Percentiles rank a stretch among this genome's conserved stretches.
Evolutionary conservation across 2,797 vertebrate species (phyloP).

Genomic region (Rhadinocentrus ornatus): DNA sequence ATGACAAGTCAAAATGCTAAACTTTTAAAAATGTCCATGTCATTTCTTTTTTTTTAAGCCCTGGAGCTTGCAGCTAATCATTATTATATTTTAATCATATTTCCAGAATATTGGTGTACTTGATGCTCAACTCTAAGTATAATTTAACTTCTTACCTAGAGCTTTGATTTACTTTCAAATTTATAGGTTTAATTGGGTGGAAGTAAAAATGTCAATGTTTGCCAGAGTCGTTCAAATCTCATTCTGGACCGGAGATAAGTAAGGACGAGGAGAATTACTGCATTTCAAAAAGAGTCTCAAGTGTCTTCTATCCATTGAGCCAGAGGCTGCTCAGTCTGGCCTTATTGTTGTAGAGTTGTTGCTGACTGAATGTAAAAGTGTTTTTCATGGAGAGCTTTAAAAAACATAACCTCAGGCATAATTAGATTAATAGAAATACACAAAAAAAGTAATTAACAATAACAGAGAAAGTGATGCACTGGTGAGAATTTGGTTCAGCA

Average conservation of each 20-base stretch:
- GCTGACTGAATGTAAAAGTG: slow-evolving; percentile 2
- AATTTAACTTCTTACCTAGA: neutral
- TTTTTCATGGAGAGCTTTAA: neutral
- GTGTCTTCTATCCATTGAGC: neutral
- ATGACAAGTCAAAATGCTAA: neutral
- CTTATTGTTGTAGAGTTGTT: neutral
- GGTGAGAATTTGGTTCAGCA: neutral
- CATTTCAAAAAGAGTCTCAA: neutral
- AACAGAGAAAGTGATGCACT: neutral
- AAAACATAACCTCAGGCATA: neutral
- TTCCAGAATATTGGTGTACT: neutral
- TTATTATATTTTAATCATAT: slow-evolving; percentile 5
- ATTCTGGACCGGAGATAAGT: neutral
- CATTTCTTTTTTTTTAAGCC: neutral
- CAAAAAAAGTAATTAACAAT: neutral
- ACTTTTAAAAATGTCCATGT: neutral
- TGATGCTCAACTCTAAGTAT: neutral
- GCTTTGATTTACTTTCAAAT: slow-evolving; percentile 4
- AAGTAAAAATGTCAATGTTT: neutral
- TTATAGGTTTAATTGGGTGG: neutral
- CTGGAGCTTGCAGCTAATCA: neutral
- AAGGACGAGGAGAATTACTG: neutral
- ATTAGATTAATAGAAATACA: neutral
- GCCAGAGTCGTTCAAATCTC: neutral
- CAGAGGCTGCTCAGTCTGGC: neutral